A percentile compares a stretch with the other conserved stretches of the same genome.
Conservation (phyloP, 2,797 vertebrate genomes). For the Luscinia megarhynchos region DNA sequence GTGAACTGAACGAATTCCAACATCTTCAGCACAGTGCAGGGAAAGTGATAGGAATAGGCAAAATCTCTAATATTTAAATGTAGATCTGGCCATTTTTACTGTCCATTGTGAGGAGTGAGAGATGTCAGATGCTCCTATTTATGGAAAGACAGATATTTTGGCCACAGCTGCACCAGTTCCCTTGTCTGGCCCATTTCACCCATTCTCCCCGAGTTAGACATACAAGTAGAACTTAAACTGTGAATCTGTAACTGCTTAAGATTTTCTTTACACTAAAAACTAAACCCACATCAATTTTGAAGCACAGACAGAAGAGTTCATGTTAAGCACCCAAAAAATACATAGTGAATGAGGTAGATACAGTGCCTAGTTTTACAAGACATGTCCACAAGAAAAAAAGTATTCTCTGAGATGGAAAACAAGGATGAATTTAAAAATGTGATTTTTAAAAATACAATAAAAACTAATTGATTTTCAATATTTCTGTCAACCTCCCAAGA, state of each 20-base stretch:
- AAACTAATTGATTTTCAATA: background rate
- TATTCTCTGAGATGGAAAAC: background rate
- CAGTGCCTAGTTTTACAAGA: rapidly evolving
- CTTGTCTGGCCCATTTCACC: background rate
- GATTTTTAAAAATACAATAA: background rate
- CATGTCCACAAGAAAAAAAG: background rate
- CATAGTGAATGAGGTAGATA: background rate
- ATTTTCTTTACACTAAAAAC: background rate
- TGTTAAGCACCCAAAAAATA: background rate
- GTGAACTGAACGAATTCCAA: background rate
- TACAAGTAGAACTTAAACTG: background rate
- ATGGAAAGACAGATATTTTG: background rate
- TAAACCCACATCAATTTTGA: background rate
- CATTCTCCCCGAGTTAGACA: background rate
- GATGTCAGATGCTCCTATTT: background rate
- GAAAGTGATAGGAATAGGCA: background rate
- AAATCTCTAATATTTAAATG: background rate
- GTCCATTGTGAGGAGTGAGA: background rate
- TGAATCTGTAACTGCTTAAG: background rate
- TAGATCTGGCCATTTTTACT: background rate
- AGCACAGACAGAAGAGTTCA: rapidly evolving
- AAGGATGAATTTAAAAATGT: rapidly evolving
- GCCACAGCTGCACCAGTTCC: background rate
- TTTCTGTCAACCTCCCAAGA: background rate
- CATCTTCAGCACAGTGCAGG: background rate